Conservation (phyloP, 2,113 vertebrate species). For the Seriola aureovittata region DNA sequence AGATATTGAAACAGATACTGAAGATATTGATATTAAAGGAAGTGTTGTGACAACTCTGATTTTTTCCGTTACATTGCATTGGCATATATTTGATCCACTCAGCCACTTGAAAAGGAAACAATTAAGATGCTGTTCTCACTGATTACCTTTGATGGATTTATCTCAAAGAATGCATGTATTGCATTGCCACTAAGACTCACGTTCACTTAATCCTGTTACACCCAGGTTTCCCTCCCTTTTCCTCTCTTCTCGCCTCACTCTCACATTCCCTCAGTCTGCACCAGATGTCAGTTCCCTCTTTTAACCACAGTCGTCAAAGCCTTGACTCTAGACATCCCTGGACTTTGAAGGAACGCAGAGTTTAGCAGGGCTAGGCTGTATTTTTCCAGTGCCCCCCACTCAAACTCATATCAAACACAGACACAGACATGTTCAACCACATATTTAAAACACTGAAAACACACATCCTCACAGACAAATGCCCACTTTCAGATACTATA, state of each 20-base stretch:
- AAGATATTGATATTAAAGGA: background rate
- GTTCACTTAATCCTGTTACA: conserved; percentile 31
- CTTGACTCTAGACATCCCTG: conserved; percentile 44
- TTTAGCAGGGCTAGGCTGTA: conserved; percentile 46
- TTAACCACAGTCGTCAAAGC: conserved; percentile 38
- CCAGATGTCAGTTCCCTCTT: conserved; percentile 50
- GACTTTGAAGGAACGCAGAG: conserved; percentile 68
- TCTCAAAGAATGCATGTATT: conserved; percentile 37
- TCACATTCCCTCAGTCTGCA: conserved; percentile 29
- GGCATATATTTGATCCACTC: conserved; percentile 5
- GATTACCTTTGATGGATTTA: conserved; percentile 7
- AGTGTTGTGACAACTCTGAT: background rate
- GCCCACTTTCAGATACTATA: conserved; percentile 24
- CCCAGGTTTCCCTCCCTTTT: conserved; percentile 6
- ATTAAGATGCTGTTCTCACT: conserved; percentile 13
- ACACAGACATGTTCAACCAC: conserved; percentile 50
- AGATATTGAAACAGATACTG: background rate
- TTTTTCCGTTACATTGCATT: background rate
- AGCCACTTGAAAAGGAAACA: conserved; percentile 28
- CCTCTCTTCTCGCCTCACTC: conserved; percentile 21
- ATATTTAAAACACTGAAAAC: conserved; percentile 48
- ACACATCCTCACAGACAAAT: conserved; percentile 50
- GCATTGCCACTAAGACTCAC: conserved; percentile 11
- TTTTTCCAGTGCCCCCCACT: conserved; percentile 57
- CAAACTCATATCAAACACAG: conserved; percentile 59